Evolutionary conservation across 2,797 vertebrate species (phyloP).

Genomic region (Ctenopoma multispine): DNA sequence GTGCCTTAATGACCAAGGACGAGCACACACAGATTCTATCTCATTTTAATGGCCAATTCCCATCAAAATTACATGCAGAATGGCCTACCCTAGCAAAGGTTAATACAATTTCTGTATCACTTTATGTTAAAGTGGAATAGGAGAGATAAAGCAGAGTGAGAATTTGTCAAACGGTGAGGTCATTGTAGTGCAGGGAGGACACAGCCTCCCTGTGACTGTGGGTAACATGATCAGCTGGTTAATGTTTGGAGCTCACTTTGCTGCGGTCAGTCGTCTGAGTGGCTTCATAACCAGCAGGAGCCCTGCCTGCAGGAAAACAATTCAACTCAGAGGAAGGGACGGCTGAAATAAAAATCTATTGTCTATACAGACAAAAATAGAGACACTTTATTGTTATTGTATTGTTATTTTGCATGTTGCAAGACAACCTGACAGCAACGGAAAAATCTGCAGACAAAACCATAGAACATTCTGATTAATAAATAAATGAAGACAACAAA

Average conservation of each 20-base stretch:
- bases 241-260: not conserved
- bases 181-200: not conserved
- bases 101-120: not conserved
- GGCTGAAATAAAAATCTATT: not conserved
- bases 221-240: not conserved
- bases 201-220: not conserved
- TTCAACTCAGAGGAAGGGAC: not conserved
- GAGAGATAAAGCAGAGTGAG: not conserved
- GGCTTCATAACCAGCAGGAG: not conserved
- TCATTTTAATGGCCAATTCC: not conserved
- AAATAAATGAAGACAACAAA: too few relatives aligned
- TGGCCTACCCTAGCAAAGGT: not conserved
- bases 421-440: too few relatives aligned
- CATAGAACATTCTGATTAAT: too few relatives aligned
- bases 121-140: not conserved
- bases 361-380: not conserved
- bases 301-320: not conserved
- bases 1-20: slow-evolving; percentile 42
- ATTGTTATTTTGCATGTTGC: too few relatives aligned
- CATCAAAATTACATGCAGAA: not conserved
- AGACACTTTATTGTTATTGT: too few relatives aligned
- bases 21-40: not conserved
- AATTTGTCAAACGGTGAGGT: not conserved
- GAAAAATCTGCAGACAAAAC: too few relatives aligned
- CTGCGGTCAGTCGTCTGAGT: not conserved